These are phyloP conservation scores for Phenganax subtilis DNA, from an alignment of 92 coral and sea anemone species.

Conservation along the genomic window DNA sequence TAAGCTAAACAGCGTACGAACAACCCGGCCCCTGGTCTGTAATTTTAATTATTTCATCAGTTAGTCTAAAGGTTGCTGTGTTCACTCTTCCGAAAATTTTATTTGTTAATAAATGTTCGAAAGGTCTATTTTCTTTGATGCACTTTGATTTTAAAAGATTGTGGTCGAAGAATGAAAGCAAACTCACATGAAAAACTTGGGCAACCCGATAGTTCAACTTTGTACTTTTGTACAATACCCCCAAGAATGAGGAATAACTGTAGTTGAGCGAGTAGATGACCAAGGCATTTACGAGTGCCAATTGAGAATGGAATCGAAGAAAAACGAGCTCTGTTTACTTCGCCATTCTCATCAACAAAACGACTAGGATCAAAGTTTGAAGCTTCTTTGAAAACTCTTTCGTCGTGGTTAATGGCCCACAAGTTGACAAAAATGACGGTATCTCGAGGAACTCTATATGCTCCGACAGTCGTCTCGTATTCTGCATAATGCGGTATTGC, in stretches of 20 bases:
- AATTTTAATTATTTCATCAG: not conserved
- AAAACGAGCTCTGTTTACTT: slow-evolving; percentile 62
- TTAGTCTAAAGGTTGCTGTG: not conserved
- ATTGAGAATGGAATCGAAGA: slow-evolving; percentile 73
- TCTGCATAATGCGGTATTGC: slow-evolving; percentile 94
- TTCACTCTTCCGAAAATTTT: not conserved
- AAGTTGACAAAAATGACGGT: slow-evolving; percentile 82
- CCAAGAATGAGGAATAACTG: slow-evolving; percentile 77
- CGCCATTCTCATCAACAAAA: slow-evolving; percentile 65
- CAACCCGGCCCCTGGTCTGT: too few relatives aligned
- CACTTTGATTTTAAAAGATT: slow-evolving; percentile 58
- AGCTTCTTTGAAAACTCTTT: slow-evolving; percentile 70
- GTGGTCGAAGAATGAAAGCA: slow-evolving; percentile 81
- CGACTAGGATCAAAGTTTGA: slow-evolving; percentile 79
- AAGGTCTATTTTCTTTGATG: slow-evolving; percentile 16
- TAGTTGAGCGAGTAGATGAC: slow-evolving; percentile 73
- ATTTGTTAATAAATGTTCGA: not conserved
- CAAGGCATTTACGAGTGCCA: slow-evolving; percentile 93
- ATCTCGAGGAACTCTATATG: slow-evolving; percentile 67
- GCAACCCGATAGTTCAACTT: slow-evolving; percentile 53
- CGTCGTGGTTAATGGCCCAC: slow-evolving; percentile 90
- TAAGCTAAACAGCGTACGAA: too few relatives aligned
- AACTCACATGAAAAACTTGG: slow-evolving; percentile 71
- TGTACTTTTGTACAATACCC: slow-evolving; percentile 69
- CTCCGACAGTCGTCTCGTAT: slow-evolving; percentile 71